Evolutionary conservation across 2,113 vertebrate species (phyloP), one percentile per base, ranked within the genome.

Genomic region (Raja brachyura): DNA sequence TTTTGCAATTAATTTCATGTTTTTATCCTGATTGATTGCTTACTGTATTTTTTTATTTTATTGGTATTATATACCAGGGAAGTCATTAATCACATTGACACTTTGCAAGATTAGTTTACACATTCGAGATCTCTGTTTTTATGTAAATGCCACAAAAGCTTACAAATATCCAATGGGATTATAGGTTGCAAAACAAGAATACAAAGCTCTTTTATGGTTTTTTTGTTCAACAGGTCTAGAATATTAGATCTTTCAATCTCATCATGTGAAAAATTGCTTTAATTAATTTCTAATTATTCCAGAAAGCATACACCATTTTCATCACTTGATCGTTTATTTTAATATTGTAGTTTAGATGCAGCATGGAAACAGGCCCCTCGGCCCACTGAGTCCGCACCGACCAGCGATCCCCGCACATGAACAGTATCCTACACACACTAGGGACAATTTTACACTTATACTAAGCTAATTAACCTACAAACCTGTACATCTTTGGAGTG

Each of bases 31-130:
- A 25, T 31, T 5, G 33, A 48, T 48, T 70, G 10, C 31, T 48
- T 48, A 73, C 39, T 73, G 90, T 92, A 92, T 28, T 92, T 39
- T 48, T 92, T 92, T 90, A 70, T 90, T 70, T 90, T 59, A n/a
- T 25, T 54, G 66, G 86, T 33, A 92, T 48, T 73, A 73, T 28
- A 68, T 25, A 22, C 90, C 73, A 70, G 18, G n/a, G 54, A 92
- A 92, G 9, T 20, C 33, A 92, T 92, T 92, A 74, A 92, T 92
- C 90, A 92, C 33, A 20, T 90, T 92, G 90, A 73, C 90, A 73
- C 18, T 92, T 54, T 70, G 90, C 39, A 92, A 73, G 39, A 73
- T 92, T 92, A 92, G 31, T 28, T 54, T 54, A 8, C 66, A 54
- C 20, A 68, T 22, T 68, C 59, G 31, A 68, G 63, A 70, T 90